Base-by-base conservation (phyloP, 2,888 invertebrate species). In the Nesidiocoris tenuis region DNA sequence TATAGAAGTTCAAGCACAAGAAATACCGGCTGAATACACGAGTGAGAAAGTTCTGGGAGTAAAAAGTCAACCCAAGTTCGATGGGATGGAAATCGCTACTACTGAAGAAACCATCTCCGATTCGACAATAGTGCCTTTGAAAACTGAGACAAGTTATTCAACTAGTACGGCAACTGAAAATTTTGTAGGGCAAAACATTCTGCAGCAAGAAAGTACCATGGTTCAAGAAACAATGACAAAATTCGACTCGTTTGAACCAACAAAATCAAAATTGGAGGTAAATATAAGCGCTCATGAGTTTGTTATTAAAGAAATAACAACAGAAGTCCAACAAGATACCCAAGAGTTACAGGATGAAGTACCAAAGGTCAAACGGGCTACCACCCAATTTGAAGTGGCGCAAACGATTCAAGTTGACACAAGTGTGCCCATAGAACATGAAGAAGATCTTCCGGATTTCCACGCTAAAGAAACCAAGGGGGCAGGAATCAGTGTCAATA, bases 51-150 rank as follows among this genome's bases (percentile, higher is more conserved):
- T 57, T 9, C 63, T 25, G 19, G 55, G 61, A 56, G 70, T 59
- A n/a, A 77, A 79, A 79, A 80, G 79, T 74, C 79, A 59, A 21
- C 68, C 75, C 5, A 76, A 74, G 22, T 70, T 77, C 57, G 77
- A 81, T 77, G 78, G 80, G 82, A 84, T 82, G 81, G 83, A 83
- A 80, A 81, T 81, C 2, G 76, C 76, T 54, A 77, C 76, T 18
- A 80, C 76, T 64, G 79, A 76, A 74, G 72, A 17, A 82, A 85
- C 70, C 17, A 63, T 71, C 12, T 65, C 71, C 56, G 77, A 80
- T 74, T n/a, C 68, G 78, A 83, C 68, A 80, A 85, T 81, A 81
- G 83, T 80, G 82, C 85, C 81, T 79, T 81, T 79, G 80, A 18
- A 5, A 56, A 64, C 21, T n/a, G 55, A n/a, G 12, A 16, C 64